These are phyloP conservation scores for Ursus arctos DNA, from an alignment of 2,113 vertebrate genomes.

Conservation along the genomic window DNA sequence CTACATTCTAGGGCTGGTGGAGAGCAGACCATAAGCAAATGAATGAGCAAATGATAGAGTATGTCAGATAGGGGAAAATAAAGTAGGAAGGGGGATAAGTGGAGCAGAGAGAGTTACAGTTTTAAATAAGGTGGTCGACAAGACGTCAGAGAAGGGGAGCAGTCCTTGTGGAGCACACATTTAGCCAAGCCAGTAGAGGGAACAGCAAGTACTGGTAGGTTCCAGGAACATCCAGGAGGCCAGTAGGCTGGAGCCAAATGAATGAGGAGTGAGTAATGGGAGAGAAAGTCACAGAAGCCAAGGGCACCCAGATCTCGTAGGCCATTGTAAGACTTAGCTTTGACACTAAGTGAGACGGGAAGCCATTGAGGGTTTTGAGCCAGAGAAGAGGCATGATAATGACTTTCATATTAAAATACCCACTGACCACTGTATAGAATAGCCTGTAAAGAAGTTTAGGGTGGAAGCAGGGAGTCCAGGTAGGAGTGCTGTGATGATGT, in stretches of 20 bases:
- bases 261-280: background rate
- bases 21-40: background rate
- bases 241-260: background rate
- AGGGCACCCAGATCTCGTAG: background rate
- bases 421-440: background rate
- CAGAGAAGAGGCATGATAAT: background rate
- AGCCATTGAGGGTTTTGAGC: background rate
- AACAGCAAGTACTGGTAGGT: background rate
- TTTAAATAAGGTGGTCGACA: background rate
- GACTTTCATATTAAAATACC: background rate
- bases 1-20: background rate
- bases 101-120: background rate
- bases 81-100: background rate
- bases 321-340: background rate
- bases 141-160: background rate
- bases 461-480: background rate
- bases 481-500: background rate
- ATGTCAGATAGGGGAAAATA: background rate
- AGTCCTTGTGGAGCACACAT: background rate
- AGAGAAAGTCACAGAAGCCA: slow-evolving; percentile 4
- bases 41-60: background rate
- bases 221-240: background rate
- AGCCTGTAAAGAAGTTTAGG: background rate
- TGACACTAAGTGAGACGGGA: slow-evolving; percentile 16
- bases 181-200: background rate